A percentile compares a stretch with the other conserved stretches of the same genome.
Evolutionary conservation across 2,888 invertebrate species (phyloP).

Genomic region (Cyclophora albipunctata): DNA sequence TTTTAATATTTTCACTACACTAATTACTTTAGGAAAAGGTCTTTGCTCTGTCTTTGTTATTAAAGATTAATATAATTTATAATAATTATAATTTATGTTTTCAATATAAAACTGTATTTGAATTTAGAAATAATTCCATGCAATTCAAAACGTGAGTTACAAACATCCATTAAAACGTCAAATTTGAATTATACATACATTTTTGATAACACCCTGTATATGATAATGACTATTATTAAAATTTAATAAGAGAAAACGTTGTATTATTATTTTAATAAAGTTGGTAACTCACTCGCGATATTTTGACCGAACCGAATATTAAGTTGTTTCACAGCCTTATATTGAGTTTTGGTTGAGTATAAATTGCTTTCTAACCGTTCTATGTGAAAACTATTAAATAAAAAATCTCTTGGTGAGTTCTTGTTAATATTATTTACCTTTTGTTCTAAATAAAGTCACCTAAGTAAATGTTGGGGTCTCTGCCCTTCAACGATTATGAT

Average conservation of each 20-base stretch:
- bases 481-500: too few species aligned
- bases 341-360: constrained; percentile 59
- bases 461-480: too few species aligned
- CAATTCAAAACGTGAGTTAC: neutral
- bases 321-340: constrained; percentile 69
- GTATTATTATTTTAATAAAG: neutral
- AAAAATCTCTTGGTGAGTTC: too few species aligned
- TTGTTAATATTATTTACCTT: too few species aligned
- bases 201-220: too few species aligned
- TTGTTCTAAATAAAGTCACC: too few species aligned
- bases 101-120: neutral
- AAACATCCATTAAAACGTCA: neutral
- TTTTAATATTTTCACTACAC: too few species aligned
- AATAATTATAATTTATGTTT: neutral
- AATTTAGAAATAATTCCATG: neutral
- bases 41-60: neutral
- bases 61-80: too few species aligned
- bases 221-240: too few species aligned
- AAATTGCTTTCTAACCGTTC: constrained; percentile 43
- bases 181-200: too few species aligned
- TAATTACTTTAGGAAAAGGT: neutral
- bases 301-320: constrained; percentile 50
- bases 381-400: constrained; percentile 7
- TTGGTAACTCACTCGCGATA: neutral
- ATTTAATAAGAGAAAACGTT: neutral